These are phyloP conservation scores for Protaetia brevitarsis DNA, from an alignment of 1,140 invertebrate genomes.

Conservation along the genomic window DNA sequence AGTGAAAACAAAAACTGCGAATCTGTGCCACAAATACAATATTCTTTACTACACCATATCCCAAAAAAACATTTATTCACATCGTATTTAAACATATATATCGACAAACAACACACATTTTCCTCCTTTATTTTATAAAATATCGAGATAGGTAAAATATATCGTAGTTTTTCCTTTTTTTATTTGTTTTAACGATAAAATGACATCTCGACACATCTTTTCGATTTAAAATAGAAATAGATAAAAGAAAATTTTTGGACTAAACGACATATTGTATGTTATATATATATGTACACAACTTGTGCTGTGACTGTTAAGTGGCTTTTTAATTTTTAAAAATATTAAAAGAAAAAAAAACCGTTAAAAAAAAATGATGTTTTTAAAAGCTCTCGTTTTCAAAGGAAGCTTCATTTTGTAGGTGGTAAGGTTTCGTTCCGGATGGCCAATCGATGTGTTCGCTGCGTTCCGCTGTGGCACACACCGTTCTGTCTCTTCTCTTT, in stretches of 20 bases:
- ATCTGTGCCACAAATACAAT: conserved; percentile 8
- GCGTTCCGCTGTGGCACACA: too few relatives aligned
- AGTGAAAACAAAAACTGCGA: too few relatives aligned
- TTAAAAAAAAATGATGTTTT: conserved; percentile 41
- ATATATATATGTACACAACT: conserved; percentile 47
- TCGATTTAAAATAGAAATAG: too few relatives aligned
- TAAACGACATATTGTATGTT: conserved; percentile 28
- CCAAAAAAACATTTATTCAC: too few relatives aligned
- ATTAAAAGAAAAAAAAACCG: conserved; percentile 43
- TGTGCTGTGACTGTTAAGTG: conserved; percentile 52
- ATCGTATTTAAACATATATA: too few relatives aligned
- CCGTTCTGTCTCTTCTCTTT: too few relatives aligned
- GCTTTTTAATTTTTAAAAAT: conserved; percentile 52
- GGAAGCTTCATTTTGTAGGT: conserved; percentile 3
- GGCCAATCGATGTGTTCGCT: too few relatives aligned
- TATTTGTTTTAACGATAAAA: too few relatives aligned
- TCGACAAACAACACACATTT: too few relatives aligned
- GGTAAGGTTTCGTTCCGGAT: not conserved
- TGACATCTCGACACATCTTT: too few relatives aligned
- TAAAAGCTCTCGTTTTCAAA: conserved; percentile 31
- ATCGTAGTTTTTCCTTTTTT: too few relatives aligned
- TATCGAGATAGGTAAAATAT: not conserved
- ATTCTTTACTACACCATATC: too few relatives aligned
- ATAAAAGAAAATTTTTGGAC: conserved; percentile 7
- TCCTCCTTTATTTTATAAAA: not conserved